phyloP scores from a whole-genome alignment of 1,140 invertebrate species.

The Eumeta japonica region DNA sequence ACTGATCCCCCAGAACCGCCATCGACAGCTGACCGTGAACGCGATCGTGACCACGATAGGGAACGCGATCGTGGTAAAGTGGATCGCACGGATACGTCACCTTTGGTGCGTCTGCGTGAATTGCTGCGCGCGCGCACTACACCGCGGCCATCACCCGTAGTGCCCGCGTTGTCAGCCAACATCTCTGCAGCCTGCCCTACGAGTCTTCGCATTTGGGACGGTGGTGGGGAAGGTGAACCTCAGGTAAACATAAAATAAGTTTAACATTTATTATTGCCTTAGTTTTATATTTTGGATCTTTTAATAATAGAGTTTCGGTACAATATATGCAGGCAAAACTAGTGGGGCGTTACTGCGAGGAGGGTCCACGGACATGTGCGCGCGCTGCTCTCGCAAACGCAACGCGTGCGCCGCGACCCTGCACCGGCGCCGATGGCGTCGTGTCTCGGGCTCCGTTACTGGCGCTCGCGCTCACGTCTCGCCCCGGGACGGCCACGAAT shows the following conservation, averaged over 20 bases:
- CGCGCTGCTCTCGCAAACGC: conserved; percentile 75
- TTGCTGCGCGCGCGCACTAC: conserved; percentile 9
- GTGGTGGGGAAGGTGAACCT: conserved; percentile 39
- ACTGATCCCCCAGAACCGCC: background rate
- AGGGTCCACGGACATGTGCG: conserved; percentile 75
- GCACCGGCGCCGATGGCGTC: conserved; percentile 75
- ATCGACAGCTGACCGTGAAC: no score
- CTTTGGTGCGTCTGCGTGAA: conserved; percentile 15
- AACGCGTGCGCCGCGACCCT: conserved; percentile 73
- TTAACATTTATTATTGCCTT: background rate
- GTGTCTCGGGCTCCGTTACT: conserved; percentile 62
- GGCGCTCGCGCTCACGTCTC: conserved; percentile 53
- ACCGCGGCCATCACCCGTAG: conserved; percentile 10
- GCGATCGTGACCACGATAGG: background rate
- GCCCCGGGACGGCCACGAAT: conserved; percentile 66
- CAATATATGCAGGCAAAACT: conserved; percentile 16
- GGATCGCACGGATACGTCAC: no score
- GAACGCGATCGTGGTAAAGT: background rate
- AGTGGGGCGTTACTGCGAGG: conserved; percentile 71
- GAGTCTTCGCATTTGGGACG: conserved; percentile 64
- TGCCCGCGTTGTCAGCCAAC: conserved; percentile 14
- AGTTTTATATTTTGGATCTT: background rate
- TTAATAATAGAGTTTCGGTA: background rate
- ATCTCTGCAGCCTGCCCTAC: conserved; percentile 53
- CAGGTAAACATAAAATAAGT: conserved; percentile 10